phyloP scores from a whole-genome alignment of 1,140 invertebrate species.

The Papilio dardanus region DNA sequence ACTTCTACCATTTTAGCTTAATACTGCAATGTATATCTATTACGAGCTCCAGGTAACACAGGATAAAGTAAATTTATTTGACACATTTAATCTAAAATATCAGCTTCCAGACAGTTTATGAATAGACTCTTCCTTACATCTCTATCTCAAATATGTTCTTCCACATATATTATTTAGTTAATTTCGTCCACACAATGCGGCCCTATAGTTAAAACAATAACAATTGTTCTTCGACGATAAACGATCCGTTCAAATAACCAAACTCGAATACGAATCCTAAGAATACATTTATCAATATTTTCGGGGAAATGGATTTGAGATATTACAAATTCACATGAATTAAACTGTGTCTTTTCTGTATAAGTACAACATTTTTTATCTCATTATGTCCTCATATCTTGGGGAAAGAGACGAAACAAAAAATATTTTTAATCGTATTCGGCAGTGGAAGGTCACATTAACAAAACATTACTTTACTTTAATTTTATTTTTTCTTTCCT shows the following conservation, averaged over 20 bases:
- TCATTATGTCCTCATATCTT: neutral
- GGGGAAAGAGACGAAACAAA: too few species aligned
- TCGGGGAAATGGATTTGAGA: neutral
- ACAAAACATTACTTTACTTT: too few species aligned
- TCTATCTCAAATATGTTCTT: too few species aligned
- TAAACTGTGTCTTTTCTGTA: neutral
- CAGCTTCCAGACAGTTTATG: neutral
- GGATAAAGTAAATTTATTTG: too few species aligned
- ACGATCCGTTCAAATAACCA: neutral
- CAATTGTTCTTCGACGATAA: neutral
- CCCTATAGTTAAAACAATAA: neutral
- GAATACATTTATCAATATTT: constrained; percentile 16
- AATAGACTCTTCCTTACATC: neutral
- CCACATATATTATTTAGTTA: neutral
- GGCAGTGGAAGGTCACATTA: too few species aligned
- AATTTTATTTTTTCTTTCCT: too few species aligned
- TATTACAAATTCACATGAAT: neutral
- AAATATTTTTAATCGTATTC: too few species aligned
- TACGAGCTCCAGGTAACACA: too few species aligned
- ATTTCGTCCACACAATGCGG: neutral
- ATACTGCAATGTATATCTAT: constrained; percentile 36
- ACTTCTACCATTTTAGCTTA: neutral
- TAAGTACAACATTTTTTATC: neutral
- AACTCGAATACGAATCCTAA: neutral
- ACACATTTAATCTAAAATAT: too few species aligned